These are phyloP conservation scores for Charadrius vociferus DNA, from an alignment of 2,113 vertebrate species.

Conservation along the genomic window DNA sequence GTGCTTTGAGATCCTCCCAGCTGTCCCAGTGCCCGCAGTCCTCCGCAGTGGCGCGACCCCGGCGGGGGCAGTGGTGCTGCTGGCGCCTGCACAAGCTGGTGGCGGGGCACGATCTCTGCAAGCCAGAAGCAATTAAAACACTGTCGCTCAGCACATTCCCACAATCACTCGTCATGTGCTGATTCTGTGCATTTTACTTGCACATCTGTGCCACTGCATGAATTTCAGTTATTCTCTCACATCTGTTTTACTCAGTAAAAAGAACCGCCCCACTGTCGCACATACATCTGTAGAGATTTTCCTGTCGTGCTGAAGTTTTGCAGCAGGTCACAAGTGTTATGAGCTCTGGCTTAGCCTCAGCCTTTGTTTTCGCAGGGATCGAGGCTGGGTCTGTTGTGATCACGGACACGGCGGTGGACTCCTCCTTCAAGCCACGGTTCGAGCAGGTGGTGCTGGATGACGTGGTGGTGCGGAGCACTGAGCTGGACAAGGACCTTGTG, in stretches of 20 bases:
- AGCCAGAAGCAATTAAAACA: neutral
- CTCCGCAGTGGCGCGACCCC: neutral
- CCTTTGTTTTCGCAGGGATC: conserved; percentile 67
- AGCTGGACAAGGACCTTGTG: conserved; percentile 81
- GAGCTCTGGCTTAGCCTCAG: neutral
- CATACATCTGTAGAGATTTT: rapidly evolving
- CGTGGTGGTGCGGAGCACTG: conserved; percentile 81
- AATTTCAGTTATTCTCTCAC: neutral
- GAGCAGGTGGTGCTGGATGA: conserved; percentile 87
- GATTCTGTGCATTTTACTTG: neutral
- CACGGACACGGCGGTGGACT: conserved; percentile 81
- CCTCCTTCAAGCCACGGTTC: conserved; percentile 80
- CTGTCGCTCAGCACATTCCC: neutral
- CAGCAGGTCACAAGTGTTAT: neutral
- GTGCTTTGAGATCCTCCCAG: neutral
- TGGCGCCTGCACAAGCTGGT: neutral
- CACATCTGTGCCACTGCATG: neutral
- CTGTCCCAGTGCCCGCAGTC: neutral
- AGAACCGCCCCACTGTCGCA: neutral
- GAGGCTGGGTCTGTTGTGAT: conserved; percentile 84
- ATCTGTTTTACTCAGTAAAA: neutral
- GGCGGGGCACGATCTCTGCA: rapidly evolving
- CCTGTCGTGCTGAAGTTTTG: neutral
- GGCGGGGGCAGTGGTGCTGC: neutral
- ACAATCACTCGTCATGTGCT: neutral